A percentile compares a stretch with the other conserved stretches of the same genome.
Evolutionary conservation across 1,140 invertebrate species (phyloP).

Genomic region (Drosophila tristis): DNA sequence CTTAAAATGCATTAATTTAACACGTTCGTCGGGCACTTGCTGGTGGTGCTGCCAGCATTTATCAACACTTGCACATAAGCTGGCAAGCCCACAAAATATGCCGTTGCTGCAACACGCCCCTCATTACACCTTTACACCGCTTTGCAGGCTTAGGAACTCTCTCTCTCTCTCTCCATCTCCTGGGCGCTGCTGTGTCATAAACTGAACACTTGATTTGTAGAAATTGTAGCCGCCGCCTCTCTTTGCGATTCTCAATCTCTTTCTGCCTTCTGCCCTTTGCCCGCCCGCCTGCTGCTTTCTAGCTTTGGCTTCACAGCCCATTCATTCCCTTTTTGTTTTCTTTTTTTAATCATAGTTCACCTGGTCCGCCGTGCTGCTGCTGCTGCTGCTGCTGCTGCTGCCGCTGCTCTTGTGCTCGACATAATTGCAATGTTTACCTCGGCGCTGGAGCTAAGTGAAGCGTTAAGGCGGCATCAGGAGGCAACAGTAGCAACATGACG

Average conservation of each 20-base stretch:
- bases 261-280: background rate
- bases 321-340: constrained; percentile 12
- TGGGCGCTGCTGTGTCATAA: constrained; percentile 38
- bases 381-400: constrained; percentile 8
- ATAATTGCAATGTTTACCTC: constrained; percentile 80
- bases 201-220: constrained; percentile 71
- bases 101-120: background rate
- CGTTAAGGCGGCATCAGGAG: constrained; percentile 66
- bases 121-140: no score
- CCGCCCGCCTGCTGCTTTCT: background rate
- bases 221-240: constrained; percentile 51
- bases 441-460: constrained; percentile 70
- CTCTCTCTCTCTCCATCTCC: background rate
- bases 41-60: constrained; percentile 41
- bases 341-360: constrained; percentile 74
- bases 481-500: constrained; percentile 30
- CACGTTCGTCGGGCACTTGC: background rate
- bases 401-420: constrained; percentile 52
- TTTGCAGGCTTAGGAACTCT: no score
- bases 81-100: constrained; percentile 6
- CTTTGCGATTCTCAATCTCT: constrained; percentile 11
- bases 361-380: constrained; percentile 48
- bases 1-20: no score
- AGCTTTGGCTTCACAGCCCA: background rate
- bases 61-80: constrained; percentile 34